Conservation (phyloP, 2,888 invertebrate species). For the Nemotelus pantherinus region DNA sequence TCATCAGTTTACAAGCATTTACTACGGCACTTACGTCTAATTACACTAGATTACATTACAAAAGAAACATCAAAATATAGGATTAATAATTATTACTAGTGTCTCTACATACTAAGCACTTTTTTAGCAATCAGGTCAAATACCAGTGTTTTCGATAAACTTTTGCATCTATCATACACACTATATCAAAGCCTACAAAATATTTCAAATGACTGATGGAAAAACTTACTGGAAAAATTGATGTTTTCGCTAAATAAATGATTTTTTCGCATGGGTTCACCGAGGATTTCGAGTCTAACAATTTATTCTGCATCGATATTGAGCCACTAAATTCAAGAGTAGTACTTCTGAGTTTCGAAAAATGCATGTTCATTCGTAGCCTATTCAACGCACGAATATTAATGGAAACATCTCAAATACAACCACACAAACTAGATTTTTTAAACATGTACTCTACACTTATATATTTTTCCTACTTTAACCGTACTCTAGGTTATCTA, state of each 20-base stretch:
- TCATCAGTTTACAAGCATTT: too few relatives aligned
- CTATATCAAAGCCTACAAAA: constrained; percentile 5
- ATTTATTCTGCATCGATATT: neutral
- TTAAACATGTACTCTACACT: too few relatives aligned
- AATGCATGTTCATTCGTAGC: too few relatives aligned
- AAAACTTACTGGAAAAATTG: neutral
- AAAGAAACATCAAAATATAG: constrained; percentile 17
- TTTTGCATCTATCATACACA: neutral
- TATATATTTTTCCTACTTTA: too few relatives aligned
- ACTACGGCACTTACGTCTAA: too few relatives aligned
- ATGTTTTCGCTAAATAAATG: neutral
- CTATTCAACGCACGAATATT: too few relatives aligned
- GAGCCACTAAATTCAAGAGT: too few relatives aligned
- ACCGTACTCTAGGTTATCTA: too few relatives aligned
- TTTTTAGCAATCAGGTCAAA: constrained; percentile 32
- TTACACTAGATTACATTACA: constrained; percentile 30
- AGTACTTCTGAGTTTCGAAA: too few relatives aligned
- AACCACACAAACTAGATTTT: too few relatives aligned
- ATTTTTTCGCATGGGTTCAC: neutral
- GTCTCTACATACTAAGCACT: constrained; percentile 12
- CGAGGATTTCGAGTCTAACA: neutral
- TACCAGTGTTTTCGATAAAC: neutral
- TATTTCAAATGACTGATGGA: constrained; percentile 10
- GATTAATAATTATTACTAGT: constrained; percentile 1
- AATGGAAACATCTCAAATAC: too few relatives aligned